Conservation (phyloP, 2,797 vertebrate species). For the Spondyliosoma cantharus region DNA sequence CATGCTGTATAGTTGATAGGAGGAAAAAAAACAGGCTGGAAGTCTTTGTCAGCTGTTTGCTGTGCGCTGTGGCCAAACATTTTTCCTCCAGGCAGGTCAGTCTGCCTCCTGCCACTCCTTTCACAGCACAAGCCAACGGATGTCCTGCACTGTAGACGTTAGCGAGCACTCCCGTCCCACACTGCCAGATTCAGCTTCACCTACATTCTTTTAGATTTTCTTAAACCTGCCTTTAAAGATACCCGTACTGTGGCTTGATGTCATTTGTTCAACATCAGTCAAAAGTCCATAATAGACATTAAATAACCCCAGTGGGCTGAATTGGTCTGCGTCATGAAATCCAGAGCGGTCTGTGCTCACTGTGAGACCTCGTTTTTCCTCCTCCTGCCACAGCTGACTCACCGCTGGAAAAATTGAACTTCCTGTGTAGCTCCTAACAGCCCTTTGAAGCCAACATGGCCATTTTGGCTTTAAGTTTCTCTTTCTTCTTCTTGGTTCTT, state of each 20-base stretch:
- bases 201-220: neutral
- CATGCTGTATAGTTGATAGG: neutral
- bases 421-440: conserved; percentile 59
- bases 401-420: conserved; percentile 78
- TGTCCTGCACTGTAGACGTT: conserved; percentile 27
- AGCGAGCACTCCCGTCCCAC: neutral
- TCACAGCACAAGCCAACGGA: conserved; percentile 29
- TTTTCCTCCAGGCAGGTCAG: conserved; percentile 39
- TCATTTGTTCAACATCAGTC: neutral
- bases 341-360: conserved; percentile 24
- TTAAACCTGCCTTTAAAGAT: neutral
- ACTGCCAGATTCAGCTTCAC: neutral
- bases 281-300: neutral
- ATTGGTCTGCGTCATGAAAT: conserved; percentile 31
- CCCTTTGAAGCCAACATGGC: conserved; percentile 48
- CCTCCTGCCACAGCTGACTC: conserved; percentile 65
- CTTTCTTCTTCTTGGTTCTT: conserved; percentile 21
- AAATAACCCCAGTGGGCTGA: conserved; percentile 10
- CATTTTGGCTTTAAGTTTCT: conserved; percentile 32
- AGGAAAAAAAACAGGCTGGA: neutral
- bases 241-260: neutral
- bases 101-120: conserved; percentile 30
- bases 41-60: conserved; percentile 32
- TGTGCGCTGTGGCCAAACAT: conserved; percentile 5
- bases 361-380: conserved; percentile 12